phyloP scores from a whole-genome alignment of 1,140 invertebrate genomes.

The Ptiloglossa arizonensis region DNA sequence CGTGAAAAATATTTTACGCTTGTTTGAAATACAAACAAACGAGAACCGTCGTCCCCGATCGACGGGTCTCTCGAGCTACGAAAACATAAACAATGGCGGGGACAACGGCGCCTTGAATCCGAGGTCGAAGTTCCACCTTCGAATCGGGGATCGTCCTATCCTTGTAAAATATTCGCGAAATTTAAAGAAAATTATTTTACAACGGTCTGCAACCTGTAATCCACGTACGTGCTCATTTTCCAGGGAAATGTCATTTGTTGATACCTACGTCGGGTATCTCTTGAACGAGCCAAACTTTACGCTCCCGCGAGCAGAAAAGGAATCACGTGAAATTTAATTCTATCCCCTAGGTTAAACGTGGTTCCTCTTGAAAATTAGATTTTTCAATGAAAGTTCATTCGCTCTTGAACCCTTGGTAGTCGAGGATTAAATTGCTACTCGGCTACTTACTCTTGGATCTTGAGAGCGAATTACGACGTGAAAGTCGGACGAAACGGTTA shows the following conservation, averaged over 20 bases:
- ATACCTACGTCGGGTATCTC: constrained; percentile 12
- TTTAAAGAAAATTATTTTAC: not conserved
- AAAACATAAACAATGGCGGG: no score
- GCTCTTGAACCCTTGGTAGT: constrained; percentile 50
- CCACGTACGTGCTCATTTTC: not conserved
- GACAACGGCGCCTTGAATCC: no score
- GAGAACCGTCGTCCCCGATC: no score
- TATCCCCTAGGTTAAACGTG: constrained; percentile 60
- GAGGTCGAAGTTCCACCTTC: no score
- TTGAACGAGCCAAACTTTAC: constrained; percentile 54
- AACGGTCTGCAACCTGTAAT: constrained; percentile 20
- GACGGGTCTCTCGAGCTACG: no score
- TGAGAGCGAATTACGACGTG: constrained; percentile 43
- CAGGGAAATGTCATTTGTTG: constrained; percentile 2
- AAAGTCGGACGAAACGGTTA: no score
- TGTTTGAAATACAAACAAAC: no score
- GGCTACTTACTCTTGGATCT: constrained; percentile 32
- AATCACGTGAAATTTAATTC: constrained; percentile 63
- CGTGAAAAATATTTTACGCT: no score
- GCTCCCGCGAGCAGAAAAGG: constrained; percentile 61
- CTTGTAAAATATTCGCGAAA: not conserved
- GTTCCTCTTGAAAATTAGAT: constrained; percentile 63
- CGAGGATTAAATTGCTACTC: constrained; percentile 60
- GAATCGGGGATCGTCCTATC: no score
- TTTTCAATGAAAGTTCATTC: constrained; percentile 68